Percentiles rank a stretch among this genome's conserved stretches.
phyloP scores from a whole-genome alignment of 92 coral and sea anemone species.

The Zoanthus solanderi region DNA sequence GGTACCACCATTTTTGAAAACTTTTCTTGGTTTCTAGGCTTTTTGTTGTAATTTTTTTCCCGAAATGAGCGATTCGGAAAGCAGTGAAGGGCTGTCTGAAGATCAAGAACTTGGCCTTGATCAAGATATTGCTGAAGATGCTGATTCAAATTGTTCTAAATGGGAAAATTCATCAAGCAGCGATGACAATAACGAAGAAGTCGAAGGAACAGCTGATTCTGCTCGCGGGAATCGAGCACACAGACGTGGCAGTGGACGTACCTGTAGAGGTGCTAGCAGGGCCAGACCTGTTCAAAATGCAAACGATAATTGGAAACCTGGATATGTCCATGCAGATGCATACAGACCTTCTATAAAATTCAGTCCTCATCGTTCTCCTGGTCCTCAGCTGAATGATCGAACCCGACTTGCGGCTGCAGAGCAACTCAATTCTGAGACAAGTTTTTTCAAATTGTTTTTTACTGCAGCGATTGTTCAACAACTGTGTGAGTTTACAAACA shows the following conservation, averaged over 20 bases:
- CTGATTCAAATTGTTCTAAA: constrained; percentile 23
- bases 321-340: constrained; percentile 42
- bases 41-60: constrained; percentile 14
- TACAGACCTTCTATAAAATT: constrained; percentile 29
- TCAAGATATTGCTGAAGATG: constrained; percentile 40
- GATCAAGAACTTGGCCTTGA: constrained; percentile 47
- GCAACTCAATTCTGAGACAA: constrained; percentile 32
- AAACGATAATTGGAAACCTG: neutral
- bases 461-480: constrained; percentile 25
- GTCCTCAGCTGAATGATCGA: constrained; percentile 45
- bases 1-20: constrained; percentile 9
- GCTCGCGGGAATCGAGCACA: constrained; percentile 29
- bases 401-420: constrained; percentile 40
- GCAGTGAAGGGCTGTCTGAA: constrained; percentile 41
- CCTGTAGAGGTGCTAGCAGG: constrained; percentile 5
- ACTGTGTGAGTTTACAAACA: constrained; percentile 43
- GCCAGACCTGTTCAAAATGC: constrained; percentile 16
- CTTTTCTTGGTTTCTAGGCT: constrained; percentile 15
- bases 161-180: constrained; percentile 23
- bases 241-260: constrained; percentile 8
- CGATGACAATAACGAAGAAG: constrained; percentile 17
- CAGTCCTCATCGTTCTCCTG: constrained; percentile 41
- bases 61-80: constrained; percentile 30
- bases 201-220: constrained; percentile 21
- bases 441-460: constrained; percentile 41